phyloP scores from a whole-genome alignment of 1,140 invertebrate genomes.

The Aphaenogaster floridana region DNA sequence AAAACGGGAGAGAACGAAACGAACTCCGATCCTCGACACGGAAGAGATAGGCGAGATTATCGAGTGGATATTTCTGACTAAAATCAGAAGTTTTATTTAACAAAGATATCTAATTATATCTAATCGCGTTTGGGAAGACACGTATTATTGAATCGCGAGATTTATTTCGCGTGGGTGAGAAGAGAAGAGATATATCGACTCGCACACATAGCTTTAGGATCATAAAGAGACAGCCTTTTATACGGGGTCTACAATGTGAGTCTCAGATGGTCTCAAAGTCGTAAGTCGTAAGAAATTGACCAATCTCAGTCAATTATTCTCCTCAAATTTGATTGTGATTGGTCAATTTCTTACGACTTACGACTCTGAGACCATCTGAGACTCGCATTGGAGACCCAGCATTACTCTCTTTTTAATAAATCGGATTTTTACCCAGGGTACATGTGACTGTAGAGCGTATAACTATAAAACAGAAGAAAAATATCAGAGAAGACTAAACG shows the following conservation, averaged over 20 bases:
- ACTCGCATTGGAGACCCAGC: too few species aligned
- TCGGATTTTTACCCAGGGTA: neutral
- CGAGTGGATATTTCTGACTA: neutral
- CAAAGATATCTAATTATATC: neutral
- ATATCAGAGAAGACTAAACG: neutral
- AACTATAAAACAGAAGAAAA: conserved; percentile 1
- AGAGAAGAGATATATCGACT: neutral
- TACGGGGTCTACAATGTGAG: too few species aligned
- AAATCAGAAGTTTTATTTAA: neutral
- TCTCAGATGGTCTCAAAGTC: too few species aligned
- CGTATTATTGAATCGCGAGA: neutral
- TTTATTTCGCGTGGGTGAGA: neutral
- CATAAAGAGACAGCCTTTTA: neutral
- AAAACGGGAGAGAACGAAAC: neutral
- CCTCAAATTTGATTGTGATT: too few species aligned
- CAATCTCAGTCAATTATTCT: too few species aligned
- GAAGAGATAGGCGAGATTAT: neutral
- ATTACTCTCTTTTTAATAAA: neutral
- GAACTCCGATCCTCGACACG: neutral
- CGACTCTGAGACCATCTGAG: too few species aligned
- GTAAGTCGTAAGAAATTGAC: too few species aligned
- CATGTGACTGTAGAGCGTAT: neutral
- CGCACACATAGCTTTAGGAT: neutral
- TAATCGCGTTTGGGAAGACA: too few species aligned
- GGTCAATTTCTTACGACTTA: too few species aligned